These are phyloP conservation scores for Cybosia mesomella DNA, from an alignment of 2,888 invertebrate genomes.

Conservation along the genomic window DNA sequence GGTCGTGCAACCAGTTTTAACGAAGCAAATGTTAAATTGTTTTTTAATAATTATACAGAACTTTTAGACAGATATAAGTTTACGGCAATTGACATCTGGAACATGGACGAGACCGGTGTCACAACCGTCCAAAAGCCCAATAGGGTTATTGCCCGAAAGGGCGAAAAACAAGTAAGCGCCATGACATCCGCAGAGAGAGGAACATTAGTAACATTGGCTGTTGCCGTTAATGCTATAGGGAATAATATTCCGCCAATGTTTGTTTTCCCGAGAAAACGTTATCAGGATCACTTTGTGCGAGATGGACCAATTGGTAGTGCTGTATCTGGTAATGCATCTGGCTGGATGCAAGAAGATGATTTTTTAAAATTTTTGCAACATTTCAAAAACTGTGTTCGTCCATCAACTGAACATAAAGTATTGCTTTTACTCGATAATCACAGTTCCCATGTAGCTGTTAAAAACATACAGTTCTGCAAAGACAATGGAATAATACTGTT, in stretches of 20 bases:
- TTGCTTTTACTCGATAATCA: no score
- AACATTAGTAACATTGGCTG: neutral
- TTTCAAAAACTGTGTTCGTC: neutral
- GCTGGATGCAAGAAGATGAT: neutral
- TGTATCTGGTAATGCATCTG: neutral
- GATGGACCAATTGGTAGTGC: neutral
- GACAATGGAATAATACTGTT: no score
- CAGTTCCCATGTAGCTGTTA: no score
- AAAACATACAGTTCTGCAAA: no score
- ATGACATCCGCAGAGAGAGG: neutral
- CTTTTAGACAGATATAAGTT: no score
- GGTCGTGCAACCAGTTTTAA: no score
- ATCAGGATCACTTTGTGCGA: neutral
- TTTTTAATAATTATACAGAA: no score
- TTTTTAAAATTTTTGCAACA: neutral
- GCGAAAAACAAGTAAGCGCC: neutral
- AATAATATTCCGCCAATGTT: constrained; percentile 12
- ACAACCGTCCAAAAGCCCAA: neutral
- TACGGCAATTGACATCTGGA: no score
- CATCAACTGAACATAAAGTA: no score
- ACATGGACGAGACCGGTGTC: neutral
- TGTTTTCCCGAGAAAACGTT: neutral
- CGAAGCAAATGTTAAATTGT: no score
- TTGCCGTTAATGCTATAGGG: neutral
- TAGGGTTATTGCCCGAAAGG: neutral